Conservation (phyloP, 2,888 invertebrate species). For the Phorcus lineatus region DNA sequence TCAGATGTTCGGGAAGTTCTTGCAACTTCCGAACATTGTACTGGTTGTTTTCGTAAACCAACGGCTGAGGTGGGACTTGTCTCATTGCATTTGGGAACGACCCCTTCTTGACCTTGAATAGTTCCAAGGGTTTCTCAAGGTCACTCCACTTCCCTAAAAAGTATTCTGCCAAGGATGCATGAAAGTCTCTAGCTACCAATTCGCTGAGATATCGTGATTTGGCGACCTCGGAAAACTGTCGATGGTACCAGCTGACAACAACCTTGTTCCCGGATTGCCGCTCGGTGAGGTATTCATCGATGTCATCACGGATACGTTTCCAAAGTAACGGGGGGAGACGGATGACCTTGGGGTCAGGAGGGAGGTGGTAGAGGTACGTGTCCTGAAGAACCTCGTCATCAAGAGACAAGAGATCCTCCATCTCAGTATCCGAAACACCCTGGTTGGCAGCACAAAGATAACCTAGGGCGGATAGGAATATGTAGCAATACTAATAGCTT, state of each 20-base stretch:
- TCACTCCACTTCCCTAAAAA: constrained; percentile 64
- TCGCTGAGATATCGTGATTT: constrained; percentile 37
- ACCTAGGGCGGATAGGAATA: constrained; percentile 41
- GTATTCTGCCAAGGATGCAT: constrained; percentile 58
- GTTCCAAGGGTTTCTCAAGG: constrained; percentile 54
- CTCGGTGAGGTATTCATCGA: constrained; percentile 53
- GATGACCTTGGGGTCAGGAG: constrained; percentile 59
- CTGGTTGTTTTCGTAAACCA: constrained; percentile 37
- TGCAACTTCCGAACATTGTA: constrained; percentile 59
- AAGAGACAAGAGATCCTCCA: constrained; percentile 67
- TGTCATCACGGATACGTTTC: constrained; percentile 53
- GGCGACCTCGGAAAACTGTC: constrained; percentile 58
- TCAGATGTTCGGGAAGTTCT: constrained; percentile 62
- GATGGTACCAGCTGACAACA: constrained; percentile 63
- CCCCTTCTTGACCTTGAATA: constrained; percentile 63
- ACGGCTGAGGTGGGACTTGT: constrained; percentile 59
- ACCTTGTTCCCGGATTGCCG: constrained; percentile 45
- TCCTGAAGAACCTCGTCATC: constrained; percentile 70
- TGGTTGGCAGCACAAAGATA: constrained; percentile 57
- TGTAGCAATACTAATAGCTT: not conserved
- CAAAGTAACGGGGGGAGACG: constrained; percentile 62
- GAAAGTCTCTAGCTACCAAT: constrained; percentile 19
- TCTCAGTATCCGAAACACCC: constrained; percentile 58
- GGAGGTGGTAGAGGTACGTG: constrained; percentile 66
- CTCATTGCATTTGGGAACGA: constrained; percentile 55